Percentiles rank a stretch among this genome's conserved stretches.
phyloP scores from a whole-genome alignment of 2,797 vertebrate genomes.

The Girardinus metallicus region DNA sequence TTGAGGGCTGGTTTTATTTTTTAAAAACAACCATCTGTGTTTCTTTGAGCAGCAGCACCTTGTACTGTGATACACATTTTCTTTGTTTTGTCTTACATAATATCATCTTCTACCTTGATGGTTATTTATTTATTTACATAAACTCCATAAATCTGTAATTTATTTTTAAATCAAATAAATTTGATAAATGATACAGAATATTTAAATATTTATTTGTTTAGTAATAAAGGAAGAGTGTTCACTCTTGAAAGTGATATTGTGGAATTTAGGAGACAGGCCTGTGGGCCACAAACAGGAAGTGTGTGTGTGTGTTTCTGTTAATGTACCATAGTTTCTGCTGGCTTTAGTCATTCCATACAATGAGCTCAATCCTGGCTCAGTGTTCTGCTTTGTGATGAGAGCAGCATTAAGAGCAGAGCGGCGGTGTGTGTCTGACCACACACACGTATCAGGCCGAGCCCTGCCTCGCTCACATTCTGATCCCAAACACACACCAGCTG shows the following conservation, averaged over 20 bases:
- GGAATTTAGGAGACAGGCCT: neutral
- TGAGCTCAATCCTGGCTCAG: slow-evolving; percentile 89
- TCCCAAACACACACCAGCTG: slow-evolving; percentile 23
- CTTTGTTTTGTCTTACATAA: neutral
- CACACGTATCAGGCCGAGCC: slow-evolving; percentile 60
- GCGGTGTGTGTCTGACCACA: slow-evolving; percentile 84
- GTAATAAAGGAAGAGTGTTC: neutral
- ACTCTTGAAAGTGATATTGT: neutral
- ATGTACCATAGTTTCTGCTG: slow-evolving; percentile 89
- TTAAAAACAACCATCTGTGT: neutral
- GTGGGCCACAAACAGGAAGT: neutral
- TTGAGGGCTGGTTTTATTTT: neutral
- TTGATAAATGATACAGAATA: neutral
- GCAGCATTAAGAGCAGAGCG: slow-evolving; percentile 89
- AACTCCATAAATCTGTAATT: neutral
- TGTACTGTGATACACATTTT: neutral
- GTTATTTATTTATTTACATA: neutral
- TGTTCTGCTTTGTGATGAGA: slow-evolving; percentile 89
- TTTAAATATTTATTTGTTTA: too few relatives aligned
- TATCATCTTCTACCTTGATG: neutral
- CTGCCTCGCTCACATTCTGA: slow-evolving; percentile 36
- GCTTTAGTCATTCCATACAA: slow-evolving; percentile 93
- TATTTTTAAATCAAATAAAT: too few relatives aligned
- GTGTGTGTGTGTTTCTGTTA: slow-evolving; percentile 58
- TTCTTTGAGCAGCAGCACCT: neutral